These are phyloP conservation scores for Talpa occidentalis DNA, from an alignment of 2,113 vertebrate species.

Conservation along the genomic window DNA sequence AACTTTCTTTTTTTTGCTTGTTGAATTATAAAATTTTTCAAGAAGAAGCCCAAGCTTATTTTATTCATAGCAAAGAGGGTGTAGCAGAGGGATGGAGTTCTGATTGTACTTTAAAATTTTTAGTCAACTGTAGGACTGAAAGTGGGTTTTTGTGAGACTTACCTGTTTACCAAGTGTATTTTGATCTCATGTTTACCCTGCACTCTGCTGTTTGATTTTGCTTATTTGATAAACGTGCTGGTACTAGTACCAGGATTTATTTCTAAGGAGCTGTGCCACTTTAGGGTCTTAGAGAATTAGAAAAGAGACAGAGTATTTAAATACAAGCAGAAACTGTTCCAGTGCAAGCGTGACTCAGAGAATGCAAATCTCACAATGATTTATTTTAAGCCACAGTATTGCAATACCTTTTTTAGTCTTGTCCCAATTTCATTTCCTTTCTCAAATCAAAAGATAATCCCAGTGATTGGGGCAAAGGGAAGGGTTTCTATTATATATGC, in stretches of 20 bases:
- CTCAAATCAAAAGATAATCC: background rate
- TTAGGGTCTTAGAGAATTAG: constrained; percentile 40
- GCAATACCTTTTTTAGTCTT: background rate
- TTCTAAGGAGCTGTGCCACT: background rate
- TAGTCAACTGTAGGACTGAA: background rate
- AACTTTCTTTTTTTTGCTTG: background rate
- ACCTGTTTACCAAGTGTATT: background rate
- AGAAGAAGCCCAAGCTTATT: constrained; percentile 10
- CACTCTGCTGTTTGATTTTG: background rate
- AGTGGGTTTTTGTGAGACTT: background rate
- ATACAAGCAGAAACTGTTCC: constrained; percentile 10
- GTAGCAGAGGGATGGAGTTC: background rate
- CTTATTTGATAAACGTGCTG: constrained; percentile 11
- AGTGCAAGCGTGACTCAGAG: constrained; percentile 34
- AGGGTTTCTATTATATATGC: background rate
- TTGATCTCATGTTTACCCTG: background rate
- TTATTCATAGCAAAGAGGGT: background rate
- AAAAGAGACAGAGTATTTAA: background rate
- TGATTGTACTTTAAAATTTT: constrained; percentile 7
- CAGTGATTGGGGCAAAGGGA: background rate
- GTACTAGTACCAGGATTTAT: background rate
- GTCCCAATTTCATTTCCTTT: background rate
- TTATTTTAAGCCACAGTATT: constrained; percentile 45
- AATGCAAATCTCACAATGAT: constrained; percentile 41
- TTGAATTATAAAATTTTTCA: background rate